Conservation (phyloP, 2,797 vertebrate genomes). For the Pygocentrus nattereri region DNA sequence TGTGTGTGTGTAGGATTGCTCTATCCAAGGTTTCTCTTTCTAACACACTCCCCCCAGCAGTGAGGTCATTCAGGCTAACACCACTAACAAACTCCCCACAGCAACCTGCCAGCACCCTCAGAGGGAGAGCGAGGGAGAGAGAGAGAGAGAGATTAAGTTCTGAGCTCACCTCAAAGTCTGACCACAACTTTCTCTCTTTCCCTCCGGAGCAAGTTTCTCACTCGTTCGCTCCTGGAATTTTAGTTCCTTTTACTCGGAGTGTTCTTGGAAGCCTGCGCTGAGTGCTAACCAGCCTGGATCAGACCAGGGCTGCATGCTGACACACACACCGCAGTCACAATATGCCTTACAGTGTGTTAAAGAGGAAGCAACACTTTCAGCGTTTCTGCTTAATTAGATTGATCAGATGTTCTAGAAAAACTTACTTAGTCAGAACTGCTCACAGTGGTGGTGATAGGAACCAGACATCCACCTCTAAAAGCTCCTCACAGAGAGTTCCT, state of each 20-base stretch:
- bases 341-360: no score
- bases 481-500: no score
- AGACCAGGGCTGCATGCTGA: not conserved
- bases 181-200: not conserved
- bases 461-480: no score
- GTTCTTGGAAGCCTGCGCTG: no score
- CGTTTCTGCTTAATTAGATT: no score
- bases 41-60: slow-evolving; percentile 10
- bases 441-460: no score
- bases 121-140: not conserved
- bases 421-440: no score
- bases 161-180: not conserved
- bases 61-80: slow-evolving; percentile 42
- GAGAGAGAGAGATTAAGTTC: not conserved
- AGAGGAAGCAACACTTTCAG: no score
- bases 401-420: no score
- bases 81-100: slow-evolving; percentile 26
- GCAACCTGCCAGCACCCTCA: slow-evolving; percentile 21
- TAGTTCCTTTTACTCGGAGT: not conserved
- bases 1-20: not conserved
- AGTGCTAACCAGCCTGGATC: not conserved
- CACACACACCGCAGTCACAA: no score
- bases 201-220: not conserved
- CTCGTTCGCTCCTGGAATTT: not conserved
- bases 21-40: slow-evolving; percentile 11